These are phyloP conservation scores for Synanceia verrucosa DNA, from an alignment of 2,797 vertebrate genomes.

Conservation along the genomic window DNA sequence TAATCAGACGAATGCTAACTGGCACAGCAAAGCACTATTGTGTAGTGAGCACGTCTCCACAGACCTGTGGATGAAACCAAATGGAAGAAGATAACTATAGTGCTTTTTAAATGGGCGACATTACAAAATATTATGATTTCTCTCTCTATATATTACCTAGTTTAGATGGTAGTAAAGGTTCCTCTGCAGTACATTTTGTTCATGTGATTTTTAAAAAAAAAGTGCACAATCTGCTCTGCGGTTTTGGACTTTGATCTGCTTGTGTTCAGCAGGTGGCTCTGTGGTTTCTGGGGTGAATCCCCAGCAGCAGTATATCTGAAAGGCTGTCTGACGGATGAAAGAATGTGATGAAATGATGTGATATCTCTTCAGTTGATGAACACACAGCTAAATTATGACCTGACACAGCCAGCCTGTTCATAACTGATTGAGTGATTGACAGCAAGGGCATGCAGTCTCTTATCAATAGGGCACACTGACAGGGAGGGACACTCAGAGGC, in stretches of 20 bases:
- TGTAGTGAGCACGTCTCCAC: too few relatives aligned
- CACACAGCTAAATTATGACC: constrained; percentile 58
- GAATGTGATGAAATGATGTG: constrained; percentile 68
- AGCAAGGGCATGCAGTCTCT: constrained; percentile 48
- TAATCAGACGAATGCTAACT: too few relatives aligned
- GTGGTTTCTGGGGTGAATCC: constrained; percentile 26
- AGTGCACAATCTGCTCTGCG: background rate
- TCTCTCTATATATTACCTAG: too few relatives aligned
- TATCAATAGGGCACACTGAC: constrained; percentile 58
- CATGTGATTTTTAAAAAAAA: constrained; percentile 6
- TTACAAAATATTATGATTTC: too few relatives aligned
- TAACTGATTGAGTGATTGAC: constrained; percentile 56
- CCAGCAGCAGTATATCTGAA: constrained; percentile 41
- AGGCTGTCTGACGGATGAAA: constrained; percentile 64
- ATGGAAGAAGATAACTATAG: too few relatives aligned
- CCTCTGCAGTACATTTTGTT: constrained; percentile 31
- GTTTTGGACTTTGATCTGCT: constrained; percentile 47
- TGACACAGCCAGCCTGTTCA: constrained; percentile 51
- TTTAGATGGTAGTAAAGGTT: constrained; percentile 13
- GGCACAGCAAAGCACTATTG: too few relatives aligned
- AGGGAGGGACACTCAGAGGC: constrained; percentile 41
- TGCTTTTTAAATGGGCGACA: too few relatives aligned
- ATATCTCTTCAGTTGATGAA: constrained; percentile 65
- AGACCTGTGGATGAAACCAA: too few relatives aligned
- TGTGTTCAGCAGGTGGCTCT: constrained; percentile 23